phyloP scores from a whole-genome alignment of 35 echinoderm and acorn worm species.

The Holothuria glaberrima region DNA sequence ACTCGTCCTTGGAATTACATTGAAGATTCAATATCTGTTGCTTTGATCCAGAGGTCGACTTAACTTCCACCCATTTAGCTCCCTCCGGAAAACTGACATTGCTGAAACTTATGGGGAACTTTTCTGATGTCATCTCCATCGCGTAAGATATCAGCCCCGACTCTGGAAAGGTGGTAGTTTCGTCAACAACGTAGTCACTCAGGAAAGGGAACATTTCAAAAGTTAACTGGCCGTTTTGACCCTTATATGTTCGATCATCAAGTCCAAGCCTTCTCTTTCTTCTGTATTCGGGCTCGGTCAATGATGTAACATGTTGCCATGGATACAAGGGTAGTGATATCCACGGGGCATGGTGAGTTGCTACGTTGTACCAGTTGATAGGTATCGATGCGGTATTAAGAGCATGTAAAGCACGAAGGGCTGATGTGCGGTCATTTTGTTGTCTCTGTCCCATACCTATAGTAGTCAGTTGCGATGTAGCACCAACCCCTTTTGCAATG shows the following conservation, averaged over 20 bases:
- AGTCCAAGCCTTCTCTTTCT: constrained; percentile 80
- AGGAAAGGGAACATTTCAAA: constrained; percentile 82
- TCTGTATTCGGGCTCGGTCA: constrained; percentile 77
- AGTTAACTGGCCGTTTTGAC: constrained; percentile 75
- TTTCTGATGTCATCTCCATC: constrained; percentile 57
- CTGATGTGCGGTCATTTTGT: constrained; percentile 69
- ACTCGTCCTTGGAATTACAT: constrained; percentile 35
- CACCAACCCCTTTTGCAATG: constrained; percentile 65
- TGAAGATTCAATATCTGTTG: constrained; percentile 62
- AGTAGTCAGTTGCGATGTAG: constrained; percentile 39
- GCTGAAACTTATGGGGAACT: constrained; percentile 43
- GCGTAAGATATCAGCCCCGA: constrained; percentile 71
- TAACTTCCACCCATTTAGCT: constrained; percentile 71
- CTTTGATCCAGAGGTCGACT: constrained; percentile 59
- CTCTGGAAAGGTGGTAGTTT: constrained; percentile 70
- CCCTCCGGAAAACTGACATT: constrained; percentile 58
- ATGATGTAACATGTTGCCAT: constrained; percentile 79
- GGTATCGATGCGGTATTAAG: constrained; percentile 65
- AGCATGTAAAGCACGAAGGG: constrained; percentile 59
- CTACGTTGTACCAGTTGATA: constrained; percentile 83
- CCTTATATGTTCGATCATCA: constrained; percentile 85
- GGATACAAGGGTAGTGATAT: constrained; percentile 78
- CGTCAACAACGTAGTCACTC: constrained; percentile 60
- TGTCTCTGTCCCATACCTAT: constrained; percentile 69
- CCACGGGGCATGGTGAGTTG: constrained; percentile 56